Evolutionary conservation across 2,113 vertebrate genomes (phyloP).

Genomic region (Chloropsis hardwickii): DNA sequence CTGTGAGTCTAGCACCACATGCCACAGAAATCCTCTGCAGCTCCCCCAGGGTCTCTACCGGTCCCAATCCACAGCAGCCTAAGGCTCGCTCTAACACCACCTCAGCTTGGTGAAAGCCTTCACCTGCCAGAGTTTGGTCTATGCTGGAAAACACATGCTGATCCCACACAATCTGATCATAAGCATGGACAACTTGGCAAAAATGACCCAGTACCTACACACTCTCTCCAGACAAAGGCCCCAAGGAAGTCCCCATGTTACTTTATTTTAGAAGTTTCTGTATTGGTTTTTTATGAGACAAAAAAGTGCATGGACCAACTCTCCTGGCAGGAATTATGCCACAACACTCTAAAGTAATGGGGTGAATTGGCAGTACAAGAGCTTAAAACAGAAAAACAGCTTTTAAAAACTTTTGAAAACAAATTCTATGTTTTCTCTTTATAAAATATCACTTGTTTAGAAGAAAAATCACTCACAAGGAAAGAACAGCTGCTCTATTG

Average conservation of each 20-base stretch:
- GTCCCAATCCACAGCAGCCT: not conserved
- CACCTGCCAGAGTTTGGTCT: not conserved
- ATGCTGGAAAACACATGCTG: accelerated
- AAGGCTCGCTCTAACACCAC: not conserved
- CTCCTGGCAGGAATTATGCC: accelerated
- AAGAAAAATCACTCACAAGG: not conserved
- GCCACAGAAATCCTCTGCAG: not conserved
- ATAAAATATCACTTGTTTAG: not conserved
- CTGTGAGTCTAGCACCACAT: accelerated
- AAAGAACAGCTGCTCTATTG: not conserved
- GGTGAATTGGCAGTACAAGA: not conserved
- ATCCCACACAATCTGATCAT: accelerated
- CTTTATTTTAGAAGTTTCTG: not conserved
- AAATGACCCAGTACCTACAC: not conserved
- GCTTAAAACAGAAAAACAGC: not conserved
- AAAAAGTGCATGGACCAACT: not conserved
- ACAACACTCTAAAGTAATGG: not conserved
- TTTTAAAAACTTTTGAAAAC: not conserved
- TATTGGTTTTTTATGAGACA: not conserved
- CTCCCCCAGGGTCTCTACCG: accelerated
- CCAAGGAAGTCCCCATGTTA: accelerated
- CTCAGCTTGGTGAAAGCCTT: not conserved
- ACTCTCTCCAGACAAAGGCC: not conserved
- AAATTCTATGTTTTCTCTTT: not conserved
- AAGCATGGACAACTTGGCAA: not conserved